Conservation (phyloP, 2,113 vertebrate species). For the Centropus unirufus region DNA sequence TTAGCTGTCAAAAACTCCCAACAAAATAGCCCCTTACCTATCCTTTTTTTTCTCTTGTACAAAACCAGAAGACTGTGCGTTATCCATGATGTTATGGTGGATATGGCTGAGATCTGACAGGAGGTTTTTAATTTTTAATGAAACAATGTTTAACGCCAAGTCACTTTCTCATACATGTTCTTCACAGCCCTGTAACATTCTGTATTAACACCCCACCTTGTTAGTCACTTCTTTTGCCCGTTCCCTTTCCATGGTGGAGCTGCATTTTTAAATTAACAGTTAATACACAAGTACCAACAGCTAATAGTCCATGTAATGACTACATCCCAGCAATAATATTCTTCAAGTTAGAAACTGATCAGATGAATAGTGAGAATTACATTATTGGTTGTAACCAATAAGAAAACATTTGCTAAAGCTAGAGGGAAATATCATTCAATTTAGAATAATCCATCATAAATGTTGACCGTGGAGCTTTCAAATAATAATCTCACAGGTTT, state of each 20-base stretch:
- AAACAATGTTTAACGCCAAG: neutral
- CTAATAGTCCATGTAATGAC: constrained; percentile 1
- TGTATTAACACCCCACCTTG: neutral
- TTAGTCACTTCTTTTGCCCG: neutral
- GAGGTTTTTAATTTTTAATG: neutral
- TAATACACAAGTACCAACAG: neutral
- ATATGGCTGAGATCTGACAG: neutral
- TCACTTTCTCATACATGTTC: neutral
- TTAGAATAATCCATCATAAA: neutral
- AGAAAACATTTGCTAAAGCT: neutral
- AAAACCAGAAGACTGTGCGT: neutral
- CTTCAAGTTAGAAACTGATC: neutral
- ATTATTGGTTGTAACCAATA: neutral
- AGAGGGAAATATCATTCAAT: neutral
- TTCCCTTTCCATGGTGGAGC: neutral
- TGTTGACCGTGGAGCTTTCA: neutral
- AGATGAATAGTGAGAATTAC: neutral
- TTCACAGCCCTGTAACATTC: neutral
- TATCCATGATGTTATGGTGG: neutral
- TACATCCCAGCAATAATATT: neutral
- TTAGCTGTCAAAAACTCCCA: neutral
- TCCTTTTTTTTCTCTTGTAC: neutral
- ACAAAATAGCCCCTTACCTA: neutral
- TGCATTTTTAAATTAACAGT: neutral
- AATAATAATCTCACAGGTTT: neutral